Base-by-base conservation (phyloP, 1,140 invertebrate species). In the Cotesia typhae region DNA sequence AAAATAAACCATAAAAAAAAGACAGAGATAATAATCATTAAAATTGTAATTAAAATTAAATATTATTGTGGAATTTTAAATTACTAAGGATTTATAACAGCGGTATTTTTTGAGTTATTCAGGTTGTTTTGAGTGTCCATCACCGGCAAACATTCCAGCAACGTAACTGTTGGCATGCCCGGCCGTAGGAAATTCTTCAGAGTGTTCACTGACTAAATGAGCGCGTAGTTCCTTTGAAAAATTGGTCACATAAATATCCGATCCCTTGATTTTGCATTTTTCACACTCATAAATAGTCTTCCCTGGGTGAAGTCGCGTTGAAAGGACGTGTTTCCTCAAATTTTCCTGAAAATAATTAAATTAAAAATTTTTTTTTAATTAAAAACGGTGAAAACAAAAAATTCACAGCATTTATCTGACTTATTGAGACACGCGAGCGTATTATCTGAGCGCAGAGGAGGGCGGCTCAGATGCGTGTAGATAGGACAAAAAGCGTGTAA, bases 261-360 rank as follows among this genome's bases (percentile, higher is more conserved):
- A 17, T 70, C 63, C 81, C 77, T 67, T 75, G 1, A 66, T 73
- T 3, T 41, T 60, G 79, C 93, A 94, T 60, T 88, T 84, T 35
- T 88, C 85, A 80, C 95, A 97, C 36, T 92, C 90, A 84, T 96
- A 96, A 7, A 96, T 89, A 70, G 84, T 91, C 78, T 92, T 89
- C 4, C 93, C 94, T 0, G 89, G 88, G 83, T 97, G 95, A 59
- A 92, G 90, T 66, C 89, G 91, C 2, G 93, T 94, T n/a, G 91
- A 91, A 0, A 95, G 81, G 4, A 95, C 90, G 84, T 97, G 95
- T 79, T 96, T 96, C 2, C 95, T 89, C 4, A 97, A 88, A 83
- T 96, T 96, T 82, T 96, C 95, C 91, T 95, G 87, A 14, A 86
- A 85, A 79, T 60, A 74, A 9, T 51, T 41, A 57, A 52, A 35